A percentile compares a stretch with the other conserved stretches of the same genome.
Evolutionary conservation across 2,888 invertebrate genomes (phyloP).

Genomic region (Deroplatys truncata): DNA sequence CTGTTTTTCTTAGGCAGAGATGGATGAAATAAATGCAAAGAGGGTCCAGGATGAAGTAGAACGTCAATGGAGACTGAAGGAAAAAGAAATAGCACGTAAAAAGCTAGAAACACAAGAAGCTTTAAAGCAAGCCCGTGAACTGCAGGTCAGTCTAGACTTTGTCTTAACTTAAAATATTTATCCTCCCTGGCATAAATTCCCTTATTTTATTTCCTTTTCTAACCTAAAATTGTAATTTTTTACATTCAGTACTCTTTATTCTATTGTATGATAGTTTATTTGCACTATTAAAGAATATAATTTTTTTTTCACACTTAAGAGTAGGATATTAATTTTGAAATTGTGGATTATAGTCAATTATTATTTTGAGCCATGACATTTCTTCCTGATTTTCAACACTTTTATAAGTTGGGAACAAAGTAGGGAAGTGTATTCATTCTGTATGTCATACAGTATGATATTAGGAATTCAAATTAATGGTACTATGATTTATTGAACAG

Average conservation of each 20-base stretch:
- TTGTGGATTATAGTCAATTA: too few species aligned
- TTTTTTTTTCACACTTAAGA: too few species aligned
- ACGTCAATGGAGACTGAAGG: constrained; percentile 62
- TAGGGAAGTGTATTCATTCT: neutral
- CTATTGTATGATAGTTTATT: too few species aligned
- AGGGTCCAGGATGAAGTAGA: constrained; percentile 57
- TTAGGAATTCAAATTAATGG: too few species aligned
- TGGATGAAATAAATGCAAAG: constrained; percentile 51
- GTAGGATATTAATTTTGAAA: too few species aligned
- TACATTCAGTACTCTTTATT: neutral
- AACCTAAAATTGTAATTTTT: neutral
- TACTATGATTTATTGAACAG: too few species aligned
- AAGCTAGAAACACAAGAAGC: constrained; percentile 51
- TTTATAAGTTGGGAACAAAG: neutral
- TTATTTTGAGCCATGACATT: neutral
- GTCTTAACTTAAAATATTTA: neutral
- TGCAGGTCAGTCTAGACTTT: neutral
- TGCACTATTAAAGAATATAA: too few species aligned
- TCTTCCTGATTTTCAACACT: neutral
- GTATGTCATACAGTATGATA: too few species aligned
- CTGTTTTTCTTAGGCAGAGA: constrained; percentile 37
- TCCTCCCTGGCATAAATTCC: neutral
- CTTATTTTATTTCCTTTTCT: neutral
- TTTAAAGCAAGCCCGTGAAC: constrained; percentile 51
- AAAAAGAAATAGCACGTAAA: constrained; percentile 57